A percentile compares a stretch with the other conserved stretches of the same genome.
These are phyloP conservation scores for Phytoseiulus persimilis DNA, from an alignment of 2,888 invertebrate genomes.

Conservation along the genomic window DNA sequence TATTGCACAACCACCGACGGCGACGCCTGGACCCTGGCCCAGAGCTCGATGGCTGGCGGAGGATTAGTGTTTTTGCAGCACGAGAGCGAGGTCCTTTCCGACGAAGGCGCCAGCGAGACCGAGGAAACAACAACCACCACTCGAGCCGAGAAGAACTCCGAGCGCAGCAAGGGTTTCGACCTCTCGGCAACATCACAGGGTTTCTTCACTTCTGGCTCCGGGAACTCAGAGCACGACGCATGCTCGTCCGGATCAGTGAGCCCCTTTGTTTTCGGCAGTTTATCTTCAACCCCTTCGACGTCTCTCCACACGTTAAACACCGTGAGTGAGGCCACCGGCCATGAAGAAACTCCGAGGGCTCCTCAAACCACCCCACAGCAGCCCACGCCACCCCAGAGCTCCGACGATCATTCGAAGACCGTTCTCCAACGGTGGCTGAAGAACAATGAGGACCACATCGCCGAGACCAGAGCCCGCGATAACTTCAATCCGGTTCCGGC, in stretches of 20 bases:
- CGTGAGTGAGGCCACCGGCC: conserved; percentile 7
- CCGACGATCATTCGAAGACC: conserved; percentile 29
- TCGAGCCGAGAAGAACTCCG: conserved; percentile 42
- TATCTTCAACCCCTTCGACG: conserved; percentile 46
- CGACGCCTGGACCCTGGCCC: conserved; percentile 65
- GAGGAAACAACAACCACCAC: conserved; percentile 44
- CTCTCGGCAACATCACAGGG: conserved; percentile 53
- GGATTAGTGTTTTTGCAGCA: conserved; percentile 58
- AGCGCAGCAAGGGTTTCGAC: conserved; percentile 55
- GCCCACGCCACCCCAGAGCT: background rate
- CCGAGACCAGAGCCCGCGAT: conserved; percentile 42
- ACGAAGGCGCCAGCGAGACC: conserved; percentile 40
- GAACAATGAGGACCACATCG: conserved; percentile 42
- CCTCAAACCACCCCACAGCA: conserved; percentile 34
- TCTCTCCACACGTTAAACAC: conserved; percentile 42
- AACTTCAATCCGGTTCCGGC: conserved; percentile 48
- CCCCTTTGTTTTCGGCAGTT: conserved; percentile 52
- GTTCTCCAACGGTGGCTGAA: conserved; percentile 45
- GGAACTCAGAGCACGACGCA: conserved; percentile 45
- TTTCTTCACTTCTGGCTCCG: conserved; percentile 44
- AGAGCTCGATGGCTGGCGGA: conserved; percentile 56
- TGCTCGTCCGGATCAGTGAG: conserved; percentile 49
- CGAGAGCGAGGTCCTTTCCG: conserved; percentile 52
- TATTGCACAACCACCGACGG: conserved; percentile 62
- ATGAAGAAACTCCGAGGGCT: background rate